Evolutionary conservation across 1,140 invertebrate species (phyloP).

Genomic region (Laupala kohalensis): DNA sequence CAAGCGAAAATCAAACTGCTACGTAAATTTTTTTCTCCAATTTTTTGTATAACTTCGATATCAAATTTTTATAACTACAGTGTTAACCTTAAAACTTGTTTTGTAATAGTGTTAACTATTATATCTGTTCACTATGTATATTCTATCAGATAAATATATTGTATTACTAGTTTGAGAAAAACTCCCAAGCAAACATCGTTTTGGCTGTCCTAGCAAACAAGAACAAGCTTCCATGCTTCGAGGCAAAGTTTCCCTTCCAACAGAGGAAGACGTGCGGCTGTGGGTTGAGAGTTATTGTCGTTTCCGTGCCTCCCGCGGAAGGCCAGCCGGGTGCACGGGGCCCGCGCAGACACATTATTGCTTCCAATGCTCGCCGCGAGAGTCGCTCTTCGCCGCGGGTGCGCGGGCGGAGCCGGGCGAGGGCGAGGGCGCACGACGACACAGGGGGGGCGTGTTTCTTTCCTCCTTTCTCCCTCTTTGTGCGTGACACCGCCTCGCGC

Average conservation of each 20-base stretch:
- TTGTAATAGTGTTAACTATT: neutral
- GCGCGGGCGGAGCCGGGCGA: neutral
- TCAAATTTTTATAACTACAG: neutral
- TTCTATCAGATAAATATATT: neutral
- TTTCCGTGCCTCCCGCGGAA: neutral
- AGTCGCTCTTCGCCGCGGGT: neutral
- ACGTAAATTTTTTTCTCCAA: neutral
- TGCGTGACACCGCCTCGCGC: too few species aligned
- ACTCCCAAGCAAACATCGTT: conserved; percentile 1
- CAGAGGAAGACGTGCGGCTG: conserved; percentile 9
- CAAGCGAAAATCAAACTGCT: neutral
- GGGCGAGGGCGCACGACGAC: neutral
- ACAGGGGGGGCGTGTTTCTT: neutral
- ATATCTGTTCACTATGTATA: neutral
- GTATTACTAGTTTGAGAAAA: neutral
- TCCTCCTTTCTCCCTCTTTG: too few species aligned
- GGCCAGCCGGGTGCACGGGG: too few species aligned
- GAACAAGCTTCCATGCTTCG: neutral
- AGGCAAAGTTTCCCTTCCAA: conserved; percentile 1
- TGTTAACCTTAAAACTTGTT: neutral
- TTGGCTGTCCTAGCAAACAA: neutral
- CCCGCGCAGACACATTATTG: conserved; percentile 1
- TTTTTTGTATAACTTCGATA: neutral
- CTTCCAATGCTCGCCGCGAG: neutral
- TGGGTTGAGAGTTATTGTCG: conserved; percentile 10